These are phyloP conservation scores for Astropecten irregularis DNA, from an alignment of 53 echinoderm and acorn worm species.

Conservation along the genomic window DNA sequence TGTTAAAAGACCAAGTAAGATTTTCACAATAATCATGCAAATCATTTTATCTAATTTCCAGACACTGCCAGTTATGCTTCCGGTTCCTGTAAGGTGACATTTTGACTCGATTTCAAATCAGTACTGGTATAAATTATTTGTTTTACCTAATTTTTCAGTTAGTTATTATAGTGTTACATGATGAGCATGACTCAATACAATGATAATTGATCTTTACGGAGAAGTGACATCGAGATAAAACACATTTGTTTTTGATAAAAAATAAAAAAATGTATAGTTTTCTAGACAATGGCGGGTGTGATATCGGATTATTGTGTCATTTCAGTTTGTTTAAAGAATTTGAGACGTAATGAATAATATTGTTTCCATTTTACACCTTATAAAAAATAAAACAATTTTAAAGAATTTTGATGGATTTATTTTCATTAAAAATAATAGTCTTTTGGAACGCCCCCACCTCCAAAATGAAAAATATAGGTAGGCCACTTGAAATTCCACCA, in stretches of 20 bases:
- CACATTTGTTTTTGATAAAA: neutral
- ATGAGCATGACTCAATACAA: neutral
- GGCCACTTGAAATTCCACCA: too few relatives aligned
- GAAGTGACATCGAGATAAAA: neutral
- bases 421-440: too few relatives aligned
- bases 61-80: too few relatives aligned
- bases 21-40: too few relatives aligned
- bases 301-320: slow-evolving; percentile 8
- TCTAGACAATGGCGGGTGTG: slow-evolving; percentile 4
- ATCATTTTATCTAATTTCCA: too few relatives aligned
- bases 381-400: neutral
- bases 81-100: too few relatives aligned
- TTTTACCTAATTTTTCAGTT: neutral
- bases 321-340: slow-evolving; percentile 5
- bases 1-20: too few relatives aligned
- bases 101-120: neutral
- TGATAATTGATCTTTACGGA: neutral
- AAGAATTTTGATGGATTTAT: too few relatives aligned
- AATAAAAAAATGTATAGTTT: too few relatives aligned
- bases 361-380: slow-evolving; percentile 3
- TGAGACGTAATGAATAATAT: slow-evolving; percentile 1
- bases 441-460: too few relatives aligned
- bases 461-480: too few relatives aligned
- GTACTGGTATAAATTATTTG: neutral
- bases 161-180: neutral